These are phyloP conservation scores for Pseudorhiza aurosa DNA, from an alignment of 30 jellyfish, hydroid and myxozoan genomes.

Conservation along the genomic window DNA sequence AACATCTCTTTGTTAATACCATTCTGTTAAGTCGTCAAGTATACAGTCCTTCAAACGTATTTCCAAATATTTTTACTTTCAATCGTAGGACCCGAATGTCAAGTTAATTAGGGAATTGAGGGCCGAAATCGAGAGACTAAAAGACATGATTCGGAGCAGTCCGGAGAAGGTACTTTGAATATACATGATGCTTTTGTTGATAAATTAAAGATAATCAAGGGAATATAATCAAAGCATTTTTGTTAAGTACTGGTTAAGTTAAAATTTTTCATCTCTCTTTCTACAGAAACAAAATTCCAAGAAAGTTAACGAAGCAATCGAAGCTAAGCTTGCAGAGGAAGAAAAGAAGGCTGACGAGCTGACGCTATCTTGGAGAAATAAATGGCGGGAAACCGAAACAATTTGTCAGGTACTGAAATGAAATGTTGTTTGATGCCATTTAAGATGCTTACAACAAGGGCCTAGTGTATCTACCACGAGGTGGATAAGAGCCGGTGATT, in stretches of 20 bases:
- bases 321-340: constrained; percentile 75
- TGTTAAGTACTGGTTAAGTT: too few species aligned
- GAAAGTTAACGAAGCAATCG: constrained; percentile 51
- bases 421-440: background rate
- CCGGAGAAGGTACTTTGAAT: constrained; percentile 26
- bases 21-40: too few species aligned
- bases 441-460: too few species aligned
- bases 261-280: too few species aligned
- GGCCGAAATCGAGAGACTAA: constrained; percentile 84
- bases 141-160: constrained; percentile 34
- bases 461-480: too few species aligned
- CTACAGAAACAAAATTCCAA: constrained; percentile 17
- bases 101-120: constrained; percentile 85
- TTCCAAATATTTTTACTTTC: too few species aligned
- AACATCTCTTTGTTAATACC: too few species aligned
- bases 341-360: constrained; percentile 85
- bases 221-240: too few species aligned
- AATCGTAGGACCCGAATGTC: constrained; percentile 95
- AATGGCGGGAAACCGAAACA: constrained; percentile 76
- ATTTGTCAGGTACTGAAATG: constrained; percentile 89
- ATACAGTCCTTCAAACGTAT: too few species aligned
- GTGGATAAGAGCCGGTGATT: too few species aligned
- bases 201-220: too few species aligned
- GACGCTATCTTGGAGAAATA: constrained; percentile 78
- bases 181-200: too few species aligned